phyloP scores from a whole-genome alignment of 1,140 invertebrate species.

The Platorchestia sp. region DNA sequence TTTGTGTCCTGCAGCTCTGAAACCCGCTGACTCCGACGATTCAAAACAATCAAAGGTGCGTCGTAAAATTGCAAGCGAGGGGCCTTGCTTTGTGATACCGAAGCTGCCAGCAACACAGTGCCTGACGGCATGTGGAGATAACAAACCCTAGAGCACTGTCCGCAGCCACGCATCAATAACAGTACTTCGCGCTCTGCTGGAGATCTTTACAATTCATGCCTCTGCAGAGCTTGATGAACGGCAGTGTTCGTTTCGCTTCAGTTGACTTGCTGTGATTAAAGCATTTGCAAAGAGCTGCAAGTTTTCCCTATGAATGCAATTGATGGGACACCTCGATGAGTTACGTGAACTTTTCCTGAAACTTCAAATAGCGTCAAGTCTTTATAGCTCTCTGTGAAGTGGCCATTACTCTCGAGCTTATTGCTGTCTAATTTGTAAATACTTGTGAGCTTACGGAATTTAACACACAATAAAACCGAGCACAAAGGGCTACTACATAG shows the following conservation, averaged over 20 bases:
- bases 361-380: not conserved
- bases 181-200: not conserved
- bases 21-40: not conserved
- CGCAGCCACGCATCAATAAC: not conserved
- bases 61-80: not conserved
- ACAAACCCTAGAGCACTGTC: not conserved
- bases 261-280: not conserved
- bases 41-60: not conserved
- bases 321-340: not conserved
- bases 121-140: not conserved
- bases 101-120: not conserved
- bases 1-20: not conserved
- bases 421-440: not conserved
- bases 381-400: not conserved
- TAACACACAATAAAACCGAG: no score
- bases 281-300: not conserved
- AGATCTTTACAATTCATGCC: not conserved
- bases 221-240: not conserved
- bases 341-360: not conserved
- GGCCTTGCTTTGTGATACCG: not conserved
- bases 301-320: not conserved
- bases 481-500: no score
- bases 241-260: not conserved
- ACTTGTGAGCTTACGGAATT: no score
- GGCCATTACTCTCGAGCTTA: not conserved